phyloP scores from a whole-genome alignment of 2,113 vertebrate genomes.

The Amia ocellicauda region DNA sequence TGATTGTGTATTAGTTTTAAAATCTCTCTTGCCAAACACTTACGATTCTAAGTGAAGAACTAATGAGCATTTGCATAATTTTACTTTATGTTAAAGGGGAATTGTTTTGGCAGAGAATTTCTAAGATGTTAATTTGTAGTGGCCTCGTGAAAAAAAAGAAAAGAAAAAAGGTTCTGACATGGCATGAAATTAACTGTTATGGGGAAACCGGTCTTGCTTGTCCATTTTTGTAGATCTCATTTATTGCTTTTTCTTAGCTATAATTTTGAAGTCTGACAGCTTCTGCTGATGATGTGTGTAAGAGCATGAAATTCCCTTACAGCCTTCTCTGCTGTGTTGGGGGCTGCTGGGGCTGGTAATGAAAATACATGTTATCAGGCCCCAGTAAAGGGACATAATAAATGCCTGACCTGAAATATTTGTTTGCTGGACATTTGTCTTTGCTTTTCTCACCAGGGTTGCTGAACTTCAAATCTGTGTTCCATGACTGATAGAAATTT shows the following conservation, averaged over 20 bases:
- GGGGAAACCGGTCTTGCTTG: slow-evolving; percentile 3
- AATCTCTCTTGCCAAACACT: no score
- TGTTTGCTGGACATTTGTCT: slow-evolving; percentile 5
- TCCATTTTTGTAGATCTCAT: slow-evolving; percentile 9
- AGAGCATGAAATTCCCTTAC: slow-evolving; percentile 4
- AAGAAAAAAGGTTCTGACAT: slow-evolving; percentile 1
- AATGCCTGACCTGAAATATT: neutral
- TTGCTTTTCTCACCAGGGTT: neutral
- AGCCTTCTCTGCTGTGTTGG: neutral
- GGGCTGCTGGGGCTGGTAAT: neutral
- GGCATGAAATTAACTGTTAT: slow-evolving; percentile 7
- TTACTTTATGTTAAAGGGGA: no score
- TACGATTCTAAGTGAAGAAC: no score
- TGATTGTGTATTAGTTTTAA: no score
- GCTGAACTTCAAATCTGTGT: slow-evolving; percentile 7
- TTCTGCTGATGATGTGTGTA: neutral
- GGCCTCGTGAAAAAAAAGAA: neutral
- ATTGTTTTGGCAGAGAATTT: no score
- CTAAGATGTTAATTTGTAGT: neutral
- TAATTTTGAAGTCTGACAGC: slow-evolving; percentile 7
- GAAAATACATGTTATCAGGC: slow-evolving; percentile 4
- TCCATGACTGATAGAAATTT: slow-evolving; percentile 10
- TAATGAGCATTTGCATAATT: no score
- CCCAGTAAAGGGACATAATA: neutral
- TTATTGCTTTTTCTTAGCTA: slow-evolving; percentile 6